A percentile compares a stretch with the other conserved stretches of the same genome.
Conservation (phyloP, 2,888 invertebrate genomes). For the Eristalis arbustorum region DNA sequence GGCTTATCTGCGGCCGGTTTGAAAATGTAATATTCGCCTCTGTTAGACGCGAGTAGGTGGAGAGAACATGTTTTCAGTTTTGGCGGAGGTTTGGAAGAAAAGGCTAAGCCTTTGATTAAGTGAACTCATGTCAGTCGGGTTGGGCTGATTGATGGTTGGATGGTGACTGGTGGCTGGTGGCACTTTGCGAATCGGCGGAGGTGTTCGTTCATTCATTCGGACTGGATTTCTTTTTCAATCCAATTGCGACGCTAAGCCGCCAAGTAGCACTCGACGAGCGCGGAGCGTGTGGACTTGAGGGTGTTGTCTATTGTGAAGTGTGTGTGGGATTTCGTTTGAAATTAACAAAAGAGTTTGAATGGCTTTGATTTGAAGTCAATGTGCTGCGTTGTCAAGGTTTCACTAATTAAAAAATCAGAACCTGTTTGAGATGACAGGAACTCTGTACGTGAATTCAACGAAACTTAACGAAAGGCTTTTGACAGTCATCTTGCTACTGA, state of each 20-base stretch:
- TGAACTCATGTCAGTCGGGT: slow-evolving; percentile 35
- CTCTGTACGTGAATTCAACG: too few relatives aligned
- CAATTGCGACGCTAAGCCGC: slow-evolving; percentile 11
- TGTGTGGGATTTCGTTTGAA: too few relatives aligned
- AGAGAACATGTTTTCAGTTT: slow-evolving; percentile 35
- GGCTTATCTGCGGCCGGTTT: slow-evolving; percentile 32
- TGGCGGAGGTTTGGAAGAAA: not conserved
- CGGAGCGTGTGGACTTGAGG: not conserved
- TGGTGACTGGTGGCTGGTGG: not conserved
- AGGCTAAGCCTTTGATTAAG: slow-evolving; percentile 36
- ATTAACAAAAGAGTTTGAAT: too few relatives aligned
- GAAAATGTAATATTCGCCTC: not conserved
- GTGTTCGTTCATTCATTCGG: not conserved
- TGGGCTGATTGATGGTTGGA: slow-evolving; percentile 48
- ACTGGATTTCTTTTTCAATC: not conserved
- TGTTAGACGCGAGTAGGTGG: slow-evolving; percentile 32
- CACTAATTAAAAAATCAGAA: too few relatives aligned
- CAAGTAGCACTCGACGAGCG: not conserved
- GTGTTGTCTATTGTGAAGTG: not conserved
- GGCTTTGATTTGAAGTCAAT: too few relatives aligned
- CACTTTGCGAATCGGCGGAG: not conserved
- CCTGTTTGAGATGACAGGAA: too few relatives aligned
- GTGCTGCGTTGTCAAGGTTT: too few relatives aligned
- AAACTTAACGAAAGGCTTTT: too few relatives aligned
- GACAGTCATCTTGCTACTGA: too few relatives aligned